Conservation (phyloP, 2,113 vertebrate species). For the Cyphomyrus plagiostoma region DNA sequence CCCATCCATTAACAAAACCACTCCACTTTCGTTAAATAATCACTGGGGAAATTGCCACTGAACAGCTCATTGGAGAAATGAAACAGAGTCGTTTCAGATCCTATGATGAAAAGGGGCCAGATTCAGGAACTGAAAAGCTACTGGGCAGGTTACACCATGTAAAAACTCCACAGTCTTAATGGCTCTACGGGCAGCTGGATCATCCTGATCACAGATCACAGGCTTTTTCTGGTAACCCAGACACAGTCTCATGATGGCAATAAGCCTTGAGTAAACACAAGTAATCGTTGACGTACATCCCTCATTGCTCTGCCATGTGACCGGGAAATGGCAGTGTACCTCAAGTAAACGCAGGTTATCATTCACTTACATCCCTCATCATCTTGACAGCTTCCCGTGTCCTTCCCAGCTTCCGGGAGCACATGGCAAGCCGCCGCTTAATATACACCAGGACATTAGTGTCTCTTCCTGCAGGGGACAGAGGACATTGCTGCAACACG, state of each 20-base stretch:
- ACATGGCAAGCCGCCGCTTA: conserved; percentile 96
- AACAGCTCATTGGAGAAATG: neutral
- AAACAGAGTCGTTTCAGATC: neutral
- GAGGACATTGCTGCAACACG: conserved; percentile 24
- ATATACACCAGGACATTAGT: conserved; percentile 97
- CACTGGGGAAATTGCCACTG: neutral
- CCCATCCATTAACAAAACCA: neutral
- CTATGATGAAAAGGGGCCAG: neutral
- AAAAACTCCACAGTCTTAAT: neutral
- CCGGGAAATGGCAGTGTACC: neutral
- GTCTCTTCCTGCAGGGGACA: conserved; percentile 76
- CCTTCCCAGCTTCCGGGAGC: conserved; percentile 90
- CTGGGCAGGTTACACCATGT: neutral
- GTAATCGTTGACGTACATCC: conserved; percentile 75
- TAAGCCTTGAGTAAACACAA: neutral
- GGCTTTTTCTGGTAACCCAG: neutral
- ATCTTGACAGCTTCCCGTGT: conserved; percentile 97
- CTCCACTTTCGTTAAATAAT: neutral
- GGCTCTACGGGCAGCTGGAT: neutral
- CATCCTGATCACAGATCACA: neutral
- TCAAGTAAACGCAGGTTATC: neutral
- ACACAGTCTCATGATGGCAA: neutral
- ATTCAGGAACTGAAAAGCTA: neutral
- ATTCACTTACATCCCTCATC: conserved; percentile 94
- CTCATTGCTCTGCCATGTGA: conserved; percentile 67